Percentiles rank a stretch among this genome's conserved stretches.
These are phyloP conservation scores for Engystomops pustulosus DNA, from an alignment of 2,113 vertebrate species.

Conservation along the genomic window DNA sequence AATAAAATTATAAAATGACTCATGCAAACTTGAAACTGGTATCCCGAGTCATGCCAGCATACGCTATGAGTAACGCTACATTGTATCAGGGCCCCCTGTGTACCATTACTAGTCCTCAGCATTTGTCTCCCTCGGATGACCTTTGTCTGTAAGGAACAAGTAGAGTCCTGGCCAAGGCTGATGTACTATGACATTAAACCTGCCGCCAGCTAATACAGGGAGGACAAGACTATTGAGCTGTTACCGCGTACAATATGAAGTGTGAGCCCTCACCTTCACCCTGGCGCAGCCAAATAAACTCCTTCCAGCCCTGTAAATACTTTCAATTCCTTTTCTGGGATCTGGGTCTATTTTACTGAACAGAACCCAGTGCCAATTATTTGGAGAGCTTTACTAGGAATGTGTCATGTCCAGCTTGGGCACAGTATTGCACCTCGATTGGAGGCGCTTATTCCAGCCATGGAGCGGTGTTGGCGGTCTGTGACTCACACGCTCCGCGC, in stretches of 20 bases:
- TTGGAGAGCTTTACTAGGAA: not conserved
- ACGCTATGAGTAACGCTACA: too few relatives aligned
- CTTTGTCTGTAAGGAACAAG: not conserved
- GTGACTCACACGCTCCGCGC: slow-evolving; percentile 6
- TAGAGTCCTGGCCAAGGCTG: not conserved
- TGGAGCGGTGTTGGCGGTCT: not conserved
- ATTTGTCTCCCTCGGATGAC: slow-evolving; percentile 8
- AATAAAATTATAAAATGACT: not conserved
- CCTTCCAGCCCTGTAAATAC: slow-evolving; percentile 46
- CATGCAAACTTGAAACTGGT: too few relatives aligned
- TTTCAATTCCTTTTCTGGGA: slow-evolving; percentile 49
- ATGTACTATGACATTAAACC: not conserved
- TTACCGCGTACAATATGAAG: slow-evolving; percentile 38
- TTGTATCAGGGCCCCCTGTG: too few relatives aligned
- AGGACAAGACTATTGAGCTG: not conserved
- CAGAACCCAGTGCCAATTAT: not conserved
- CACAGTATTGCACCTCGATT: slow-evolving; percentile 18
- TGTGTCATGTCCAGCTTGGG: slow-evolving; percentile 21
- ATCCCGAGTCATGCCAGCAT: too few relatives aligned
- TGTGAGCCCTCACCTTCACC: slow-evolving; percentile 35
- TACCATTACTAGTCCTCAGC: not conserved
- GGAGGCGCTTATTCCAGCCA: not conserved
- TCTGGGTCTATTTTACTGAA: slow-evolving; percentile 23
- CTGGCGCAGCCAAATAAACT: slow-evolving; percentile 31
- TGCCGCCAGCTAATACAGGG: not conserved